Conservation (phyloP, 64 coral and sea anemone species). For the Montipora foliosa region DNA sequence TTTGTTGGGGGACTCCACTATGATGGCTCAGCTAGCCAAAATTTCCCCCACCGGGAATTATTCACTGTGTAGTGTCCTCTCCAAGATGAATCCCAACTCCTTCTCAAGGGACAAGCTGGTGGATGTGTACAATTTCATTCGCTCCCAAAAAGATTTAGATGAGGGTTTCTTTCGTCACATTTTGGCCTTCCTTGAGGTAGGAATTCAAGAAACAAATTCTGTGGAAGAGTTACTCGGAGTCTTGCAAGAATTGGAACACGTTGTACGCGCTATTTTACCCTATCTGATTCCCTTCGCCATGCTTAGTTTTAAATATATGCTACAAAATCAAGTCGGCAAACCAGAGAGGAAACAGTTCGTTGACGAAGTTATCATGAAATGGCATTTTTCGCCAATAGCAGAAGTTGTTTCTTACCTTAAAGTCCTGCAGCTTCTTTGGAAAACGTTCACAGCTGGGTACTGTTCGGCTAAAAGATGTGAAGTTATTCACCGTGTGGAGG, state of each 20-base stretch:
- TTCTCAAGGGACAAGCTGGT: not conserved
- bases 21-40: not conserved
- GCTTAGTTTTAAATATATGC: not conserved
- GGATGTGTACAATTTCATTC: not conserved
- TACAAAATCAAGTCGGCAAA: not conserved
- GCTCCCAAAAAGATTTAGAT: not conserved
- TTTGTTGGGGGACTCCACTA: not conserved
- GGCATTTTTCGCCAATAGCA: not conserved
- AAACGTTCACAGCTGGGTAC: not conserved
- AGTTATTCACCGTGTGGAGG: not conserved
- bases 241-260: not conserved
- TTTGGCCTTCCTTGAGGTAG: not conserved
- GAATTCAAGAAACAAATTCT: not conserved
- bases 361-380: not conserved
- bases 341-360: not conserved
- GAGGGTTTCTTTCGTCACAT: not conserved
- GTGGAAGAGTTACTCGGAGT: not conserved
- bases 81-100: not conserved
- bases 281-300: not conserved
- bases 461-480: not conserved
- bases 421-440: constrained; percentile 22
- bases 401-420: not conserved
- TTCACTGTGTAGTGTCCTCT: not conserved
- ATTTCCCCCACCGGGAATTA: fast-evolving
- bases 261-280: not conserved